These are phyloP conservation scores for Apotomis betuletana DNA, from an alignment of 2,888 invertebrate species.

Conservation along the genomic window DNA sequence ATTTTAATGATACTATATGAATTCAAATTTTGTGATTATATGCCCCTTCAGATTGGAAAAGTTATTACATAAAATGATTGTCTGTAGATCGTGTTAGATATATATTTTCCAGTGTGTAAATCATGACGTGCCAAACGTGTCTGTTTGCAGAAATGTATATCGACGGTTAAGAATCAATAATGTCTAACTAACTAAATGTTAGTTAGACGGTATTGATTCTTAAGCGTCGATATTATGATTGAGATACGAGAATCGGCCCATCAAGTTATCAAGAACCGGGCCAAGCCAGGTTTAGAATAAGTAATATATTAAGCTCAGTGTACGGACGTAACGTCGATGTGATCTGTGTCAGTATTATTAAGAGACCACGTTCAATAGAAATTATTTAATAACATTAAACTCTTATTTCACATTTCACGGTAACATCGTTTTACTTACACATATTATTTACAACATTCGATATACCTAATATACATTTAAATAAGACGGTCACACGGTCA, in stretches of 20 bases:
- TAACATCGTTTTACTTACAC: conserved; percentile 84
- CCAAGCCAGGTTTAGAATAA: conserved; percentile 25
- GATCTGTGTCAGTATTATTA: conserved; percentile 82
- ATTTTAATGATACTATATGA: conserved; percentile 1
- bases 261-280: conserved; percentile 7
- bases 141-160: not conserved
- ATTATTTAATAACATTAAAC: conserved; percentile 84
- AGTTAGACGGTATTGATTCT: too few relatives aligned
- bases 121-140: conserved; percentile 19
- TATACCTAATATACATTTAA: conserved; percentile 65
- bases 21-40: not conserved
- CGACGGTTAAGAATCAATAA: too few relatives aligned
- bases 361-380: conserved; percentile 78
- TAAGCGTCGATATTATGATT: too few relatives aligned
- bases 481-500: conserved; percentile 55
- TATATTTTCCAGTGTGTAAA: not conserved
- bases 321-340: conserved; percentile 59
- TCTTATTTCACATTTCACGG: conserved; percentile 84
- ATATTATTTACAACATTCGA: conserved; percentile 80
- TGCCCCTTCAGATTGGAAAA: too few relatives aligned
- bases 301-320: conserved; percentile 21
- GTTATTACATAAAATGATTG: not conserved
- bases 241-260: not conserved
- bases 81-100: not conserved
- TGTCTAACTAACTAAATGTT: too few relatives aligned